Conservation (phyloP, 1,140 invertebrate species). For the Cyphomyrmex costatus region DNA sequence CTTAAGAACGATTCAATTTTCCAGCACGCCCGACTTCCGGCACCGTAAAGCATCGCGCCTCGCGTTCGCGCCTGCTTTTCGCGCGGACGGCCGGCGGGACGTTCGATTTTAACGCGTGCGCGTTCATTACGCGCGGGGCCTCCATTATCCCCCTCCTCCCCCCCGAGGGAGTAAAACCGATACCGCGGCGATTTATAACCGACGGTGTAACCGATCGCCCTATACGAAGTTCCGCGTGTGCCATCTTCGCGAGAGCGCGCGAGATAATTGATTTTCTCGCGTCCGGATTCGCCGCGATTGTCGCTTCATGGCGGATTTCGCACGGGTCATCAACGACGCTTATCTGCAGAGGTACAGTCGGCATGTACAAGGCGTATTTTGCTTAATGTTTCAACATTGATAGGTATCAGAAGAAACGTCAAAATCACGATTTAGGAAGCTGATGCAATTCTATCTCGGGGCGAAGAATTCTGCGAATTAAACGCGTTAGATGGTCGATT, state of each 20-base stretch:
- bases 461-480: conserved; percentile 38
- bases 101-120: conserved; percentile 59
- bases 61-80: conserved; percentile 16
- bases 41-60: conserved; percentile 53
- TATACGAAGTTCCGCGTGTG: conserved; percentile 32
- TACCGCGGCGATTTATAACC: conserved; percentile 56
- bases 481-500: conserved; percentile 20
- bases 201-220: conserved; percentile 28
- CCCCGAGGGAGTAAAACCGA: conserved; percentile 6
- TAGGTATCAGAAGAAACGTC: neutral
- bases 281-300: conserved; percentile 2
- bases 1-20: conserved; percentile 67
- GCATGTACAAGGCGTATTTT: neutral
- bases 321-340: neutral
- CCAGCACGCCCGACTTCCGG: conserved; percentile 60
- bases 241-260: neutral
- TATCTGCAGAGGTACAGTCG: neutral
- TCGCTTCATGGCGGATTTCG: conserved; percentile 14
- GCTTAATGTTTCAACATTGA: neutral
- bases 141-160: conserved; percentile 63
- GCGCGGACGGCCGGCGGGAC: neutral
- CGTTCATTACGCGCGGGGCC: conserved; percentile 35
- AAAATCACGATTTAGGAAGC: conserved; percentile 26
- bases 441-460: neutral
- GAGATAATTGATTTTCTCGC: conserved; percentile 47